Base-by-base conservation (phyloP, 1,140 invertebrate species). In the Hesperophylax magnus region DNA sequence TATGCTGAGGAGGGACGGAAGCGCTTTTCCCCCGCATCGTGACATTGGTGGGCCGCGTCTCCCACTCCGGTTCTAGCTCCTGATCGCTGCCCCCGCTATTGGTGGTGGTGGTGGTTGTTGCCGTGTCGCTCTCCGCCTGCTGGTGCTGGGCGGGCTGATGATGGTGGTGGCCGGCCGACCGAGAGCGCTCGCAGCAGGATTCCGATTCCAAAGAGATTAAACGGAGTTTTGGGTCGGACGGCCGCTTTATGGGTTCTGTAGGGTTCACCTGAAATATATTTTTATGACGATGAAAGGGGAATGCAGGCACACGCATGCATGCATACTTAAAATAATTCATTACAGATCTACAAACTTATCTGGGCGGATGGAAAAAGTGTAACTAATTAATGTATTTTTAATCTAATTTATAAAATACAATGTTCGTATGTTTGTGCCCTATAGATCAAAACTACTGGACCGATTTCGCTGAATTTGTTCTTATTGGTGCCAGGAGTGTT, bases 41-140 rank as follows among this genome's bases (percentile, higher is more conserved):
- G 52, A 75, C 76, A 6, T 24, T 54, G 39, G 15, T 17, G 14
- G 20, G 53, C 3, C 27, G 52, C 8, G 71, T 52, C 15, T 83
- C 81, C n/a, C 74, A 77, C 18, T 83, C 78, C 17, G 81, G 79
- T 39, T 82, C 81, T 18, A 24, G 56, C 18, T 78, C 79, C 18
- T 67, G 27, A 65, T 83, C 82, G 17, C 79, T 78, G 56, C 88
- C 89, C 0, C 88, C 88, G 67, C 88, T 89, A 0, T 77, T 77
- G 7, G 71, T 82, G n/a, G 81, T 82, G 17, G 89, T 89, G 0
- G 89, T 90, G 69, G 88, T 89, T 0, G 88, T 89, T 39, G 60
- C 76, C 3, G 76, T 67, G 75, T 90, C 89, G 65, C 89, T 90
- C 84, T 90, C 89, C 0, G 89, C 86, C 34, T 15, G 75, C 11